Percentiles rank a stretch among this genome's conserved stretches.
Evolutionary conservation across 2,797 vertebrate species (phyloP).

Genomic region (Gallinago solitaria): DNA sequence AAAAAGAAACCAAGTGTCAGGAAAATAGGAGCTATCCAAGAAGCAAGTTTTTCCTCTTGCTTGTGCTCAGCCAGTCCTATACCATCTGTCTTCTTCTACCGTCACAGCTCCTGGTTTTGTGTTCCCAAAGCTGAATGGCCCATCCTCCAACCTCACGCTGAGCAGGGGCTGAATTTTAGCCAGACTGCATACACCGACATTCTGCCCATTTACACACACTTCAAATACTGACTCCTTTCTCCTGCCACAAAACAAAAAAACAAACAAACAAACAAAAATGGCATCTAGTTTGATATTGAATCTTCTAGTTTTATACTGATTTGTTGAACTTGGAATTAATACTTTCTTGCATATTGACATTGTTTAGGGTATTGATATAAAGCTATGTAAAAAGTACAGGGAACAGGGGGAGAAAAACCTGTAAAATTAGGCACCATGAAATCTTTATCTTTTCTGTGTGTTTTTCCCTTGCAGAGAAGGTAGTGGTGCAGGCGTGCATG

Average conservation of each 20-base stretch:
- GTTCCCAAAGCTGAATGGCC: not conserved
- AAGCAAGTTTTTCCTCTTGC: not conserved
- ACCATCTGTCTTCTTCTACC: not conserved
- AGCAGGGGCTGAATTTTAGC: not conserved
- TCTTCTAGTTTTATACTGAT: not conserved
- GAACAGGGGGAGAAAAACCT: not conserved
- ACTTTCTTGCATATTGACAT: not conserved
- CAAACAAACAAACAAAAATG: not conserved
- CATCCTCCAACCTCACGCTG: not conserved
- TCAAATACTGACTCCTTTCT: not conserved
- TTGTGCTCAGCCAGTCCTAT: not conserved
- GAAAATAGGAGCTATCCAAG: not conserved
- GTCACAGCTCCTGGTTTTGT: not conserved
- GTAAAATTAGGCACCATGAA: not conserved
- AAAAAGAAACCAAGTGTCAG: not conserved
- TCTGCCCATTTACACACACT: not conserved
- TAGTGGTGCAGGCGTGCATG: no score
- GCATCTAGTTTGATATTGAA: not conserved
- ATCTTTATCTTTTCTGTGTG: not conserved
- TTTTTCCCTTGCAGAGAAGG: not conserved
- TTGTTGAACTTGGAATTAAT: not conserved
- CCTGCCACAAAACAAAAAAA: not conserved
- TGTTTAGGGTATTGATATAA: not conserved
- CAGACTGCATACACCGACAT: not conserved
- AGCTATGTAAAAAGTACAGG: not conserved